Conservation (phyloP, 2,888 invertebrate species). For the Ophonus ardosiacus region DNA sequence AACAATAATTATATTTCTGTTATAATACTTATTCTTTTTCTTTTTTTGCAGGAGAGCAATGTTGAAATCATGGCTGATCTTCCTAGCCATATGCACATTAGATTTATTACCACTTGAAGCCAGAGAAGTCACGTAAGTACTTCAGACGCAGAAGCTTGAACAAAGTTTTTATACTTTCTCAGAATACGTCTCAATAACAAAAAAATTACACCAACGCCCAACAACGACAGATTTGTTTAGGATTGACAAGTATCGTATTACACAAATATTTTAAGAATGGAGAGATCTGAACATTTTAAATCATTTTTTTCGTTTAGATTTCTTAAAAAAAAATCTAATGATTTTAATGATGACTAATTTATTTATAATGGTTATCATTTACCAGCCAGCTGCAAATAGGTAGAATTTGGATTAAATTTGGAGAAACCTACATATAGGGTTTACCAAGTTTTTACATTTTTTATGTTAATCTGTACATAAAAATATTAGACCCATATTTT, state of each 20-base stretch:
- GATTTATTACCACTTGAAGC: conserved; percentile 14
- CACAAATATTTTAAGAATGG: background rate
- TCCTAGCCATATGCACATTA: conserved; percentile 53
- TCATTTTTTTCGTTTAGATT: background rate
- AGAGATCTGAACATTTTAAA: background rate
- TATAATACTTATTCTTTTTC: no score
- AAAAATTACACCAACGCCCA: background rate
- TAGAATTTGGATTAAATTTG: no score
- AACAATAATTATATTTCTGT: no score
- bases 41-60: conserved; percentile 51
- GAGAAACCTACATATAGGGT: no score
- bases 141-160: background rate
- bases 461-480: no score
- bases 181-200: background rate
- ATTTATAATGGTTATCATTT: background rate
- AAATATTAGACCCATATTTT: no score
- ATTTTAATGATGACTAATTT: background rate
- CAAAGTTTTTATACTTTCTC: background rate
- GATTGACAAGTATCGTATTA: background rate
- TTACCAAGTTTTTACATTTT: no score
- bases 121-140: conserved; percentile 61
- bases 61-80: conserved; percentile 54
- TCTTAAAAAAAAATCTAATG: background rate
- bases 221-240: background rate
- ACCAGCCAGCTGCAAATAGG: background rate